Percentiles rank a stretch among this genome's conserved stretches.
phyloP scores from a whole-genome alignment of 2,888 invertebrate genomes.

The Archips xylosteana region DNA sequence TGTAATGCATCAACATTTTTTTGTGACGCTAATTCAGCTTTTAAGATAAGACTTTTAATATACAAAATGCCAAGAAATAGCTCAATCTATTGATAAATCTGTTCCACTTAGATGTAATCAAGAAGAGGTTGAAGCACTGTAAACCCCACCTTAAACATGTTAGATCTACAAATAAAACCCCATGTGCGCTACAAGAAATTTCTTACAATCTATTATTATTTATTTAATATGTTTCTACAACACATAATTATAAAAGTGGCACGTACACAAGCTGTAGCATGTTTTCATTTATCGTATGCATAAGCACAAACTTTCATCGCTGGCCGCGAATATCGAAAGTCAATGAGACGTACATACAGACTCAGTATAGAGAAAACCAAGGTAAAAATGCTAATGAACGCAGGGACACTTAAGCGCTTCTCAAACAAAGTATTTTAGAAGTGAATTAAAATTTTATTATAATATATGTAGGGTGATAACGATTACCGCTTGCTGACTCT shows the following conservation, averaged over 20 bases:
- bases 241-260: constrained; percentile 9
- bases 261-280: neutral
- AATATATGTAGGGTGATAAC: constrained; percentile 17
- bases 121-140: constrained; percentile 3
- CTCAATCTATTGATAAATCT: neutral
- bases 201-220: constrained; percentile 16
- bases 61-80: neutral
- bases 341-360: neutral
- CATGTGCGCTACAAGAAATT: constrained; percentile 21
- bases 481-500: constrained; percentile 2
- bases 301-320: constrained; percentile 15
- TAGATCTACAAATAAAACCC: constrained; percentile 27
- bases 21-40: neutral
- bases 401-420: constrained; percentile 9
- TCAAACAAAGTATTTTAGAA: constrained; percentile 15
- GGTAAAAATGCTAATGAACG: constrained; percentile 11
- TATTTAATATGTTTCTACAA: constrained; percentile 3
- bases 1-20: constrained; percentile 30
- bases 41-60: neutral
- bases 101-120: constrained; percentile 7
- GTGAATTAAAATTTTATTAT: constrained; percentile 17
- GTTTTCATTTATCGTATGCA: constrained; percentile 13
- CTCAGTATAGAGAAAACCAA: neutral
- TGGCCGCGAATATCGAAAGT: constrained; percentile 21
- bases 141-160: constrained; percentile 28